These are phyloP conservation scores for Coendou prehensilis DNA, from an alignment of 2,797 vertebrate genomes.

Conservation along the genomic window DNA sequence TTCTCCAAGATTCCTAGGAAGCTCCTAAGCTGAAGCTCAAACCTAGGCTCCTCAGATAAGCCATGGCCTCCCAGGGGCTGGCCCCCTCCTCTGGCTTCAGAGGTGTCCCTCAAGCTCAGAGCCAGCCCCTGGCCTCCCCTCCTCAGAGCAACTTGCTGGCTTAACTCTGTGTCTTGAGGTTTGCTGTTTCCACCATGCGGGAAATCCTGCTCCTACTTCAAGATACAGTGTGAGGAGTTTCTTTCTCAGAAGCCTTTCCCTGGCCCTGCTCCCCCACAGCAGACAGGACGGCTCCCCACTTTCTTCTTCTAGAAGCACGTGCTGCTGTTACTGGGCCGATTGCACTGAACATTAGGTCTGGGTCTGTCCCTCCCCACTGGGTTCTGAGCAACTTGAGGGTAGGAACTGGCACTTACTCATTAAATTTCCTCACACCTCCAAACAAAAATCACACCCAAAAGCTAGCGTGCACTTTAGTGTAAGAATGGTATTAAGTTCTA, in stretches of 20 bases:
- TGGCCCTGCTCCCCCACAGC: not conserved
- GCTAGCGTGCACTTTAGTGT: not conserved
- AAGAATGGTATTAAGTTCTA: not conserved
- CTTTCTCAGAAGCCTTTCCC: not conserved
- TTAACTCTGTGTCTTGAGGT: not conserved
- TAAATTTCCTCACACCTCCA: not conserved
- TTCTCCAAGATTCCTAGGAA: not conserved
- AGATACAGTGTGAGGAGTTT: not conserved
- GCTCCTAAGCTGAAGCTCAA: not conserved
- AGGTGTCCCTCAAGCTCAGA: not conserved
- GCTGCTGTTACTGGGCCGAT: not conserved
- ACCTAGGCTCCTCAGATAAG: not conserved
- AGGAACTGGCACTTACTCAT: not conserved
- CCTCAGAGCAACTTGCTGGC: not conserved
- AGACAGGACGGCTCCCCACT: not conserved
- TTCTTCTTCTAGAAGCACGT: accelerated
- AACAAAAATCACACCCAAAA: not conserved
- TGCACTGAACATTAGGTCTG: not conserved
- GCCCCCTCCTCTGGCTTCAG: not conserved
- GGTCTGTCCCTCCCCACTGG: not conserved
- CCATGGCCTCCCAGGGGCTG: not conserved
- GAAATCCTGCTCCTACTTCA: not conserved
- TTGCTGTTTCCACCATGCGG: not conserved
- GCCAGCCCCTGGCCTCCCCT: no score
- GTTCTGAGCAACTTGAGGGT: not conserved